Conservation (phyloP, 1,140 invertebrate genomes). For the Phthorimaea operculella region DNA sequence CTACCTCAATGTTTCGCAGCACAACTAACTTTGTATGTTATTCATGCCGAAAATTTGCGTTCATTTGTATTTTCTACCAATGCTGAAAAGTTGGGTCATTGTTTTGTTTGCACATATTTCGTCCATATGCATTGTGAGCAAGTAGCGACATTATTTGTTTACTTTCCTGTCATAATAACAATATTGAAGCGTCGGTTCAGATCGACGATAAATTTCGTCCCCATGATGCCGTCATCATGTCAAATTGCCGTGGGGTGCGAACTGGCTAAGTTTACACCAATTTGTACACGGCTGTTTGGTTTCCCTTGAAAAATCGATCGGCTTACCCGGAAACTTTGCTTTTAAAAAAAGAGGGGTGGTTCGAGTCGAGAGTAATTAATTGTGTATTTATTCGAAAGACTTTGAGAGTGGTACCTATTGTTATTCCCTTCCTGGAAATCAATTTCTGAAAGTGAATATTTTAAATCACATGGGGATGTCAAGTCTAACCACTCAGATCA, state of each 20-base stretch:
- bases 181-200: too few relatives aligned
- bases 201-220: too few relatives aligned
- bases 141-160: too few relatives aligned
- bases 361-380: not conserved
- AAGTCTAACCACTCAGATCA: slow-evolving; percentile 52
- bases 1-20: slow-evolving; percentile 17
- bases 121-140: too few relatives aligned
- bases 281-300: not conserved
- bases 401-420: slow-evolving; percentile 8
- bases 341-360: too few relatives aligned
- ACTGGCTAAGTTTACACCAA: not conserved
- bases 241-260: not conserved
- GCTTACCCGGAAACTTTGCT: too few relatives aligned
- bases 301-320: too few relatives aligned
- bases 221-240: not conserved
- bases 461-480: slow-evolving; percentile 58
- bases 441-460: slow-evolving; percentile 55
- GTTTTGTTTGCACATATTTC: too few relatives aligned
- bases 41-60: too few relatives aligned
- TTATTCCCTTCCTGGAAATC: slow-evolving; percentile 31
- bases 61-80: too few relatives aligned
- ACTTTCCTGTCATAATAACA: too few relatives aligned
- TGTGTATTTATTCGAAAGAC: not conserved
- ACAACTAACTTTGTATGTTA: not conserved
- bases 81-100: too few relatives aligned